Evolutionary conservation across 1,140 invertebrate species (phyloP).

Genomic region (Gonatopus flavifemur): DNA sequence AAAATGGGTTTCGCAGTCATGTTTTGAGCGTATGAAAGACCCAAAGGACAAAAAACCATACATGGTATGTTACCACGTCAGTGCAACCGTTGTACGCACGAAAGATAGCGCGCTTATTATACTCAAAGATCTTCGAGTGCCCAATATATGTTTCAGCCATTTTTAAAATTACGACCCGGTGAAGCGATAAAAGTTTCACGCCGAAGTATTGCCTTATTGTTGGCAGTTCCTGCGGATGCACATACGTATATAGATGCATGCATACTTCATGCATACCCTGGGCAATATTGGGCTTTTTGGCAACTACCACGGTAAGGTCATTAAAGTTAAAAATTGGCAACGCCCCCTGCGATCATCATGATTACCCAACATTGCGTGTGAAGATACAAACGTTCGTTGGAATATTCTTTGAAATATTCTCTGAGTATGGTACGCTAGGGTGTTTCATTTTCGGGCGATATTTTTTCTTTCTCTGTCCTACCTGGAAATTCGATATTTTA

Average conservation of each 20-base stretch:
- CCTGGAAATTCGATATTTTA: too few relatives aligned
- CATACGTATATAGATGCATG: too few relatives aligned
- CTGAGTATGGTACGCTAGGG: too few relatives aligned
- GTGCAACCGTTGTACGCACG: neutral
- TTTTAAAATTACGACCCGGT: slow-evolving; percentile 31
- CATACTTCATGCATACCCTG: slow-evolving; percentile 10
- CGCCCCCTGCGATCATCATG: slow-evolving; percentile 41
- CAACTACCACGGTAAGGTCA: slow-evolving; percentile 30
- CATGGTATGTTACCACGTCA: too few relatives aligned
- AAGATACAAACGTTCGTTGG: slow-evolving; percentile 46
- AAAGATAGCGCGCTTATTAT: slow-evolving; percentile 19
- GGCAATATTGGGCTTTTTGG: slow-evolving; percentile 25
- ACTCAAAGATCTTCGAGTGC: too few relatives aligned
- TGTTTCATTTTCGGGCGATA: too few relatives aligned
- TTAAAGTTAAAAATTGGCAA: slow-evolving; percentile 41
- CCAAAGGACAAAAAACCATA: too few relatives aligned
- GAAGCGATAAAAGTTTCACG: slow-evolving; percentile 28
- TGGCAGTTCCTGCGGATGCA: slow-evolving; percentile 4
- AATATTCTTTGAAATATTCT: too few relatives aligned
- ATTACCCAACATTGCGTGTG: slow-evolving; percentile 39
- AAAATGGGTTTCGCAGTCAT: too few relatives aligned
- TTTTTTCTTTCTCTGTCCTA: too few relatives aligned
- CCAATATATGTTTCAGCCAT: too few relatives aligned
- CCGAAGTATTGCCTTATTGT: neutral
- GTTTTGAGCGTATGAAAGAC: too few relatives aligned